Evolutionary conservation across 2,797 vertebrate species (phyloP).

Genomic region (Merluccius polli): DNA sequence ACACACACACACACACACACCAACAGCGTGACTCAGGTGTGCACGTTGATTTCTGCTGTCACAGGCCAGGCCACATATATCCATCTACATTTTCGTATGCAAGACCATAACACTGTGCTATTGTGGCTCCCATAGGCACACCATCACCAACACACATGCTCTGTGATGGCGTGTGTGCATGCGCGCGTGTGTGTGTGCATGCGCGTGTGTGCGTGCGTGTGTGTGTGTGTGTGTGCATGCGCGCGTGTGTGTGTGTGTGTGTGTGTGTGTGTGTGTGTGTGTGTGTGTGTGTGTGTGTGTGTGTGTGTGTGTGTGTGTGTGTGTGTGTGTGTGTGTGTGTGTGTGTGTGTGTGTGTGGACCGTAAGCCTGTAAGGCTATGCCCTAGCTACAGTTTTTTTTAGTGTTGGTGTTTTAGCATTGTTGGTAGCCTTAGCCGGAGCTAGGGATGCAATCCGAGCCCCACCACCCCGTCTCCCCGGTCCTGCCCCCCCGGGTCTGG

Average conservation of each 20-base stretch:
- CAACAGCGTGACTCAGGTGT: not conserved
- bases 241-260: slow-evolving; percentile 7
- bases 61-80: not conserved
- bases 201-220: too few relatives aligned
- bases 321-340: slow-evolving; percentile 1
- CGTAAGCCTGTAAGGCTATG: not conserved
- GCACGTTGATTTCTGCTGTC: not conserved
- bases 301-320: too few relatives aligned
- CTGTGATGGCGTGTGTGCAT: not conserved
- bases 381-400: slow-evolving; percentile 28
- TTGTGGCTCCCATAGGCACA: not conserved
- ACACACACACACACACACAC: slow-evolving; percentile 8
- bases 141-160: not conserved
- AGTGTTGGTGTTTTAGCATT: slow-evolving; percentile 34
- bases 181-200: too few relatives aligned
- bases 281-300: too few relatives aligned
- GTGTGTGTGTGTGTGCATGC: too few relatives aligned
- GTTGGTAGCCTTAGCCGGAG: slow-evolving; percentile 24
- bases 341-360: slow-evolving; percentile 1
- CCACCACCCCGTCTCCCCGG: not conserved
- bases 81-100: not conserved
- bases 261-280: not conserved
- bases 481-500: too few relatives aligned
- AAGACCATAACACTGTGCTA: not conserved
- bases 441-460: not conserved